A percentile compares a stretch with the other conserved stretches of the same genome.
Conservation (phyloP, 2,888 invertebrate species). For the Auanema sp. region DNA sequence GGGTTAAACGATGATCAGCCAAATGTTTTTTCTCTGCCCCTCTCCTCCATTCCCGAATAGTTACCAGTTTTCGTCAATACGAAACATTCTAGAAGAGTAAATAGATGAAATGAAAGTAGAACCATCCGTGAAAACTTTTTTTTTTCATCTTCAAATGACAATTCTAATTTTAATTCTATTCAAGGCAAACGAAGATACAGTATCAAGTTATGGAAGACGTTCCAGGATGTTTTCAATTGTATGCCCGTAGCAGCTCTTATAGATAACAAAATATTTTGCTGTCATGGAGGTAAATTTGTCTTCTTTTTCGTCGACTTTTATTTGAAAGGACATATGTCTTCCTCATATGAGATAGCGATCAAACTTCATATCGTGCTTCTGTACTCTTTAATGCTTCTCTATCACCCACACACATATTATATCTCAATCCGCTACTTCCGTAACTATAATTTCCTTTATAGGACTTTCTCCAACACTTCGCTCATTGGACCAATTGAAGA, state of each 20-base stretch:
- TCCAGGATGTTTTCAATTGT: conserved; percentile 63
- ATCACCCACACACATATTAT: too few relatives aligned
- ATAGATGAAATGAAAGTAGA: neutral
- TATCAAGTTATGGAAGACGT: conserved; percentile 60
- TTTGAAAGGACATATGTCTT: conserved; percentile 19
- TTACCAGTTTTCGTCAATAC: too few relatives aligned
- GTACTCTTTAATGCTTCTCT: conserved; percentile 29
- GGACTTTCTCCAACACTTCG: conserved; percentile 59
- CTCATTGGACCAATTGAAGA: conserved; percentile 57
- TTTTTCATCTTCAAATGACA: neutral
- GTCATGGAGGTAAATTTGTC: conserved; percentile 51
- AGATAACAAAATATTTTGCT: conserved; percentile 61
- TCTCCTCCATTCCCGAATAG: too few relatives aligned
- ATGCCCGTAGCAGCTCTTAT: conserved; percentile 62
- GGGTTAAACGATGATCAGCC: too few relatives aligned
- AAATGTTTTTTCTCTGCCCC: conserved; percentile 7
- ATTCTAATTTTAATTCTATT: conserved; percentile 12
- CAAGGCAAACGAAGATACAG: conserved; percentile 57
- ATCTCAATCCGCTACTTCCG: too few relatives aligned
- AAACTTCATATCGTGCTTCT: conserved; percentile 44
- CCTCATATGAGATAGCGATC: neutral
- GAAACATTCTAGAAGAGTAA: neutral
- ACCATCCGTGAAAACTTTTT: too few relatives aligned
- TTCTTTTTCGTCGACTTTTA: conserved; percentile 29
- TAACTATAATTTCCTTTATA: neutral